Conservation (phyloP, 2,888 invertebrate genomes). For the Eristalinus sepulchralis region DNA sequence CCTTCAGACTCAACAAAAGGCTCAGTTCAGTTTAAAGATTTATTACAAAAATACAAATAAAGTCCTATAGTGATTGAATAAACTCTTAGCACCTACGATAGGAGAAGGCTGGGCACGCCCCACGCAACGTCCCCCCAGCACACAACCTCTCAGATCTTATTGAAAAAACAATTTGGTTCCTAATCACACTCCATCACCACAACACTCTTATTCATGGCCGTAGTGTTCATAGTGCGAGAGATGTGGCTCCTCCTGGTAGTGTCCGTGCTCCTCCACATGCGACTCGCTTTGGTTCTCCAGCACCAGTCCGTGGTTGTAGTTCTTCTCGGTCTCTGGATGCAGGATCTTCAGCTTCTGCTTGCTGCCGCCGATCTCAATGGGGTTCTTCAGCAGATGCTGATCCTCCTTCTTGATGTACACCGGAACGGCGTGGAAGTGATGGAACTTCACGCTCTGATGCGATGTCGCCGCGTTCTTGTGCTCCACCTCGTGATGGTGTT, state of each 20-base stretch:
- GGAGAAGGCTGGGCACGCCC: constrained; percentile 25
- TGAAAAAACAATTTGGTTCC: constrained; percentile 61
- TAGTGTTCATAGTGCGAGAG: constrained; percentile 79
- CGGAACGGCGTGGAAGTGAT: constrained; percentile 87
- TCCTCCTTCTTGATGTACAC: constrained; percentile 87
- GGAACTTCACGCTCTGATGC: constrained; percentile 86
- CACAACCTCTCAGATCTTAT: constrained; percentile 29
- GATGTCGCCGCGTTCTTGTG: constrained; percentile 87
- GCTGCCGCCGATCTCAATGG: constrained; percentile 84
- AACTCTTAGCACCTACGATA: constrained; percentile 48
- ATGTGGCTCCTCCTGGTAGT: constrained; percentile 77
- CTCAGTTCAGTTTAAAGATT: constrained; percentile 21
- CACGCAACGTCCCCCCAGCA: not conserved
- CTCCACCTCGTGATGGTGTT: constrained; percentile 84
- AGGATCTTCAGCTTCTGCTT: constrained; percentile 84
- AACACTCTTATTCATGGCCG: constrained; percentile 72
- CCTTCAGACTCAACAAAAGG: not conserved
- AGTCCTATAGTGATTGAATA: constrained; percentile 16
- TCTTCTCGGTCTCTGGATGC: constrained; percentile 84
- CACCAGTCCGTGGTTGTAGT: constrained; percentile 83
- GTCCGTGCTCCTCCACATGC: constrained; percentile 77
- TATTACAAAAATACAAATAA: constrained; percentile 27
- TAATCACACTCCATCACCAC: constrained; percentile 6
- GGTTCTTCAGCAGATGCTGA: constrained; percentile 85
- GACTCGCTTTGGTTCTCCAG: constrained; percentile 83